A percentile compares a stretch with the other conserved stretches of the same genome.
Conservation (phyloP, 2,888 invertebrate genomes). For the Callosobruchus maculatus region DNA sequence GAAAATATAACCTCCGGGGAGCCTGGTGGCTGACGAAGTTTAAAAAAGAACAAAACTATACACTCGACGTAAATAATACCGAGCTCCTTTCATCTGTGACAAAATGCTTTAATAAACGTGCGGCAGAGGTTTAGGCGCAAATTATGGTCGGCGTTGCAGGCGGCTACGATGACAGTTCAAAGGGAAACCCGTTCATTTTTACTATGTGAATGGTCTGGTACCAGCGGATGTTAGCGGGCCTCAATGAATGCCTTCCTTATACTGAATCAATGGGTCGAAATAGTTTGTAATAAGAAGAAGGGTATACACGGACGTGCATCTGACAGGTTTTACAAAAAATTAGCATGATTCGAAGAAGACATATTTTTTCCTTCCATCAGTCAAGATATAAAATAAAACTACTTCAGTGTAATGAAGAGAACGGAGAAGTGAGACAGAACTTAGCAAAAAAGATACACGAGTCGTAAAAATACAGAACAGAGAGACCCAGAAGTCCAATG, state of each 20-base stretch:
- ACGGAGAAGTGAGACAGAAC: too few relatives aligned
- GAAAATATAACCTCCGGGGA: neutral
- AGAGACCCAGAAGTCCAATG: too few relatives aligned
- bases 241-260: neutral
- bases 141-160: neutral
- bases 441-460: too few relatives aligned
- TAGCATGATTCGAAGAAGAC: too few relatives aligned
- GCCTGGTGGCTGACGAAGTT: neutral
- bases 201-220: neutral
- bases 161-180: neutral
- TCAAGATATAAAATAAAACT: too few relatives aligned
- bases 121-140: neutral
- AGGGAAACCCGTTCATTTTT: neutral
- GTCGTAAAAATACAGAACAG: too few relatives aligned
- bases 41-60: neutral
- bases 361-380: too few relatives aligned
- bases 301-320: neutral
- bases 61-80: neutral
- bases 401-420: too few relatives aligned
- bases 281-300: neutral
- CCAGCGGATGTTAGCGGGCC: neutral
- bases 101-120: conserved; percentile 13
- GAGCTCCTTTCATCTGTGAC: conserved; percentile 14
- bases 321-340: too few relatives aligned
- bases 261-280: neutral